Percentiles rank a stretch among this genome's conserved stretches.
phyloP scores from a whole-genome alignment of 2,113 vertebrate species.

The Garra rufa region DNA sequence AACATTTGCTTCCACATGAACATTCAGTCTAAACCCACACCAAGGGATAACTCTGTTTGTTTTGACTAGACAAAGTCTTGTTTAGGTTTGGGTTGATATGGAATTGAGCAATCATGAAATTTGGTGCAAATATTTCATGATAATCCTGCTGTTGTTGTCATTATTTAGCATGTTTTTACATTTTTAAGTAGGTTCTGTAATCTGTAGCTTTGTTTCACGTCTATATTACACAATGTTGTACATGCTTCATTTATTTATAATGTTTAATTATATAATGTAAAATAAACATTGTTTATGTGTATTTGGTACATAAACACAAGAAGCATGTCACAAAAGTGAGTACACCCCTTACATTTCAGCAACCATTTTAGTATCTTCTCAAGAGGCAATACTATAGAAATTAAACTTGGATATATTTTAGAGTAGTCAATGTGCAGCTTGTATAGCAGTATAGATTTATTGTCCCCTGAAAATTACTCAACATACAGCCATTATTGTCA shows the following conservation, averaged over 20 bases:
- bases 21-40: background rate
- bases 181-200: background rate
- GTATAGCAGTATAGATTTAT: no score
- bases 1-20: constrained; percentile 2
- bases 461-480: no score
- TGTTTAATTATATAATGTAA: background rate
- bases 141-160: constrained; percentile 24
- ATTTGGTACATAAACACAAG: background rate
- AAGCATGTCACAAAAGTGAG: no score
- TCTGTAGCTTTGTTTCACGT: background rate
- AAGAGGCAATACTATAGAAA: no score
- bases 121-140: constrained; percentile 8
- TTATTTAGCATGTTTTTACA: background rate
- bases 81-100: constrained; percentile 47
- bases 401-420: no score
- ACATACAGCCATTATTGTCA: no score
- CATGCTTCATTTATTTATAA: background rate
- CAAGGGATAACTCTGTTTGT: background rate
- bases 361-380: no score
- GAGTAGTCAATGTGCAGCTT: no score
- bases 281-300: background rate
- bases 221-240: background rate
- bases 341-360: no score
- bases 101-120: background rate
- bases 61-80: constrained; percentile 30